Base-by-base conservation (phyloP, 2,888 invertebrate species). In the Leistus spinibarbis region DNA sequence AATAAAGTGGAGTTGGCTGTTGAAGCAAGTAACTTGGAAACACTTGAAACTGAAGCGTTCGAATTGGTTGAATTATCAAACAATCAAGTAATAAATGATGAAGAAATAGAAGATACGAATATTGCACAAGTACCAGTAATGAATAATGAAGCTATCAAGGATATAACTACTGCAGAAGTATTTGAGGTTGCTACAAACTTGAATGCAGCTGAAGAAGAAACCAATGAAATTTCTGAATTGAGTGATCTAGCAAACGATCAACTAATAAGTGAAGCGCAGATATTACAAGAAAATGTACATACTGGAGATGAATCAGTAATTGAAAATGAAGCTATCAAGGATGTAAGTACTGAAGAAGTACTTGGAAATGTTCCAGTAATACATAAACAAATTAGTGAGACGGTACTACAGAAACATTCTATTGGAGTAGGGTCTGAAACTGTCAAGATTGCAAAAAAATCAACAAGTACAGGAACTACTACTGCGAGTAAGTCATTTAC, bases 21-120 rank as follows among this genome's bases (percentile, higher is more conserved):
- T 70, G 70, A 71, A 69, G 60, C 19, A 53, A 40, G 27, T 56
- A 75, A 76, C 54, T 69, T 68, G 62, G 54, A 56, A 27, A 40
- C 9, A 60, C 73, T 9, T 57, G 13, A 23, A 1, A 56, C 57
- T 7, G 67, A 68, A 9, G 27, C 27, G 13, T 60, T 53, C 9
- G 54, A 27, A n/a, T n/a, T 53, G 7, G 53, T 10, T 10, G 53
- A 53, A 53, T 10, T 13, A 53, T 53, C 53, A 10, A 10, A 7
- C 53, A 10, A 53, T 53, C 7, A 53, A 10, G 13, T 53, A 53
- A 10, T 53, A 53, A 53, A 53, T 53, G 53, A 53, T 53, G 53
- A 53, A 10, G 13, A 53, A 53, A 53, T 53, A 10, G 7, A 10
- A 10, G 53, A 53, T 13, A 10, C 7, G 53, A 53, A 53, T 10